Conservation (phyloP, 2,113 vertebrate species). For the Pseudorhombus dupliciocellatus region DNA sequence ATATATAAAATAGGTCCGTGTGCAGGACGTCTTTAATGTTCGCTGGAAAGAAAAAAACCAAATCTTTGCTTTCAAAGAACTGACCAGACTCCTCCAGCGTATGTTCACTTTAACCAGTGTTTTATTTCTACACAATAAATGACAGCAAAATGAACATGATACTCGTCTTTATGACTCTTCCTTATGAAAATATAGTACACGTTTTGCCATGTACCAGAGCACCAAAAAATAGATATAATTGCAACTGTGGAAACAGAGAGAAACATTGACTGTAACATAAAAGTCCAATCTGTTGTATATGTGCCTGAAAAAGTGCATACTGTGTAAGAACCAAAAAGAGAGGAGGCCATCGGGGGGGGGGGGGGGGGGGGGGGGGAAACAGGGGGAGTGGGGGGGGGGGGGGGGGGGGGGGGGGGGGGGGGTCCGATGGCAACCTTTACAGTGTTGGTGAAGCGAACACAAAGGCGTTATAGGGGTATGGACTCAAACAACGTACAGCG, state of each 20-base stretch:
- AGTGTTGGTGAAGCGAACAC: constrained; percentile 73
- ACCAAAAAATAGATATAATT: constrained; percentile 76
- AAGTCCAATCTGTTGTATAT: constrained; percentile 75
- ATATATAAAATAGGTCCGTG: not conserved
- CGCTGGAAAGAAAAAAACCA: not conserved
- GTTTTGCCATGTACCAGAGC: constrained; percentile 78
- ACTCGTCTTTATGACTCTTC: constrained; percentile 78
- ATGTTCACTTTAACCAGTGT: constrained; percentile 81
- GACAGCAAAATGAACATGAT: constrained; percentile 82
- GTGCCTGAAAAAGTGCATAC: constrained; percentile 80
- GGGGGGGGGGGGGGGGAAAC: constrained; percentile 34
- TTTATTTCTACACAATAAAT: constrained; percentile 86
- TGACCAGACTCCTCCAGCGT: constrained; percentile 36
- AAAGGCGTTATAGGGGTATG: constrained; percentile 47
- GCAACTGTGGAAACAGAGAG: constrained; percentile 72
- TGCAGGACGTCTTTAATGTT: not conserved
- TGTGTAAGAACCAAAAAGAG: constrained; percentile 71
- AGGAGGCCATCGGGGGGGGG: constrained; percentile 65
- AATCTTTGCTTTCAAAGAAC: constrained; percentile 11
- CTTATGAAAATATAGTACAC: constrained; percentile 81
- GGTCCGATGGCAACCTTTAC: constrained; percentile 73
- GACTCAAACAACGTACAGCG: constrained; percentile 46
- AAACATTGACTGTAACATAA: constrained; percentile 64
- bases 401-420: constrained; percentile 45
- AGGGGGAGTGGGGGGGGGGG: constrained; percentile 24